These are phyloP conservation scores for Lamprologus speciosus DNA, from an alignment of 2,113 vertebrate species.

Conservation along the genomic window DNA sequence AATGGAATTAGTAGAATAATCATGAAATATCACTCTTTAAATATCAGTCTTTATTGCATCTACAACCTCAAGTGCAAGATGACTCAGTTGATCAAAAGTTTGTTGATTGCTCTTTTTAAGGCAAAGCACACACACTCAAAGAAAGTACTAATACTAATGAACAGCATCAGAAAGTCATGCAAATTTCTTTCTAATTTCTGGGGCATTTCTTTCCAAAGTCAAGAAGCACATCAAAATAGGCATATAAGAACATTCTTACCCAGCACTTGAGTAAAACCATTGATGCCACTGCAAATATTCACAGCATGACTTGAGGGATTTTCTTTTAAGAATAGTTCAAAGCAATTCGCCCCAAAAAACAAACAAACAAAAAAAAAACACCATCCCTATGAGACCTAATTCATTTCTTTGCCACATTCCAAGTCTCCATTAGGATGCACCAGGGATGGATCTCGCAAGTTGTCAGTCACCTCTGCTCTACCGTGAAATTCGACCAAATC, in stretches of 20 bases:
- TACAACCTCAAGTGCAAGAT: background rate
- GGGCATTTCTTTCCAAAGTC: background rate
- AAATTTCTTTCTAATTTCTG: background rate
- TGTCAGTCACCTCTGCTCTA: constrained; percentile 51
- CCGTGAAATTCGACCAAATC: constrained; percentile 47
- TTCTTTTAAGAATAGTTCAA: constrained; percentile 47
- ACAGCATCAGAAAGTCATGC: background rate
- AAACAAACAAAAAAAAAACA: background rate
- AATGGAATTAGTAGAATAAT: background rate
- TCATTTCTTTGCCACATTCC: constrained; percentile 25
- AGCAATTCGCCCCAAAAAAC: constrained; percentile 4
- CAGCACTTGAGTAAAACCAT: constrained; percentile 4
- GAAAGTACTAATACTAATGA: background rate
- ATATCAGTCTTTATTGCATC: background rate
- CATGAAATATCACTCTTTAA: background rate
- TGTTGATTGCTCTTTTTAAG: background rate
- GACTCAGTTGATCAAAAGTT: background rate
- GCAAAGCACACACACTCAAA: background rate
- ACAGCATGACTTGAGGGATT: constrained; percentile 36
- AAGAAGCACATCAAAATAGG: constrained; percentile 3
- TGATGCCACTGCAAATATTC: constrained; percentile 36
- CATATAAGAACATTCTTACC: background rate
- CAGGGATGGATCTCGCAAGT: constrained; percentile 13
- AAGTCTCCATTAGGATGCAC: constrained; percentile 37
- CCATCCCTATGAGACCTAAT: constrained; percentile 24